Conservation (phyloP, 2,888 invertebrate species). For the Dichetophora obliterata region DNA sequence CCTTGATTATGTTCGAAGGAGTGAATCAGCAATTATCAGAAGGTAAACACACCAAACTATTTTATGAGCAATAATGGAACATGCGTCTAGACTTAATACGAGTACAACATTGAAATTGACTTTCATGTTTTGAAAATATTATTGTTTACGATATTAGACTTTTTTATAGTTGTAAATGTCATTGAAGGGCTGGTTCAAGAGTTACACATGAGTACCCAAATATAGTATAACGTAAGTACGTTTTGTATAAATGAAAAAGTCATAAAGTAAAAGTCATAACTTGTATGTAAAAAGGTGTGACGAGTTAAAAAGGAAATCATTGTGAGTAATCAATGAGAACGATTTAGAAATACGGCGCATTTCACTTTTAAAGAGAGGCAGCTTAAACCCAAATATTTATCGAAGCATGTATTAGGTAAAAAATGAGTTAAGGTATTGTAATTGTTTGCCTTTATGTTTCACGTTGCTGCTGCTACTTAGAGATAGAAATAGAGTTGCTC, state of each 20-base stretch:
- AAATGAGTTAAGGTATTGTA: no score
- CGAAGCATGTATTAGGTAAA: no score
- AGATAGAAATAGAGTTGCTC: no score
- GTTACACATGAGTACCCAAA: conserved; percentile 22
- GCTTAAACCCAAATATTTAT: no score
- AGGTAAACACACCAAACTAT: background rate
- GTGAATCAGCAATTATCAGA: conserved; percentile 16
- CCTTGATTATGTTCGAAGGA: conserved; percentile 12
- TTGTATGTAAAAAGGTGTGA: conserved; percentile 16
- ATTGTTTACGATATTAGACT: background rate
- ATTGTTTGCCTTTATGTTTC: no score
- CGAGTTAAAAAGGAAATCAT: background rate
- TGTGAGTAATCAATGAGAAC: no score
- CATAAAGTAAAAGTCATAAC: conserved; percentile 22
- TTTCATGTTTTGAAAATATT: conserved; percentile 1
- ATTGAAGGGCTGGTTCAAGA: background rate
- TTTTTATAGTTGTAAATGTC: conserved; percentile 6
- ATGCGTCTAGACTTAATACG: background rate
- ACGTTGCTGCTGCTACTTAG: no score
- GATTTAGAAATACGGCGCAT: no score
- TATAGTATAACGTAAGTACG: background rate
- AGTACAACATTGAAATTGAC: background rate
- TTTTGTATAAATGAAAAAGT: background rate
- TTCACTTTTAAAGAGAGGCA: no score
- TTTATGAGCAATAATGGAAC: background rate